Base-by-base conservation (phyloP, 2,888 invertebrate species). In the Patella ulyssiponensis region DNA sequence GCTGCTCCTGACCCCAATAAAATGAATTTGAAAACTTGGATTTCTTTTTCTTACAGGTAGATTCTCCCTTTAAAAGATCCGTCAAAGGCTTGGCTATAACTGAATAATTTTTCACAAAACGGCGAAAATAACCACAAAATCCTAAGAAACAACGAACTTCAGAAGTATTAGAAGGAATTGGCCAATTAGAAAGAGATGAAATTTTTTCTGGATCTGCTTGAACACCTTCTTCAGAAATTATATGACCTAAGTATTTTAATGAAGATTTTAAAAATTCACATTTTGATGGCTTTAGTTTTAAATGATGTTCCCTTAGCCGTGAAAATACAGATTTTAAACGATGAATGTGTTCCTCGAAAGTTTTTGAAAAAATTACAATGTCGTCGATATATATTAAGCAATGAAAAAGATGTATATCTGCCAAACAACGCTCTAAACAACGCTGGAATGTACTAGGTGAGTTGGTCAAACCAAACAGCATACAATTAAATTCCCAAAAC, bases 321-420 rank as follows among this genome's bases (percentile, higher is more conserved):
- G 76, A 23, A 69, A 85, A 82, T 14, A 84, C 80, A 23, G 73
- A 52, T 44, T 75, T 27, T 3, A 84, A 52, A 69, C 80, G 80
- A 69, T 77, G 17, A 15, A 80, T 72, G 71, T 83, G 83, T 53
- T 78, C 79, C 2, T 81, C 77, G 75, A 84, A 80, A 15, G 74
- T 74, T 4, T 71, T 52, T n/a, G 76, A 78, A 70, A 83, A 83
- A 14, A 82, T 73, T 14, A 83, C 58, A n/a, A 84, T 79, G 75
- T 85, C 85, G 76, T 85, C 85, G 2, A 83, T 73, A 69, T 86
- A 85, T 27, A 80, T 78, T 12, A 84, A 54, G 1, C 80, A 76
- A 72, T 71, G 79, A 75, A 83, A 80, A 79, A 81, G 84, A 33
- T 82, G 78, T 14, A 85, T 27, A 27, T 74, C 76, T 14, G 78